Base-by-base conservation (phyloP, 2,888 invertebrate species). In the Athalia circularis region DNA sequence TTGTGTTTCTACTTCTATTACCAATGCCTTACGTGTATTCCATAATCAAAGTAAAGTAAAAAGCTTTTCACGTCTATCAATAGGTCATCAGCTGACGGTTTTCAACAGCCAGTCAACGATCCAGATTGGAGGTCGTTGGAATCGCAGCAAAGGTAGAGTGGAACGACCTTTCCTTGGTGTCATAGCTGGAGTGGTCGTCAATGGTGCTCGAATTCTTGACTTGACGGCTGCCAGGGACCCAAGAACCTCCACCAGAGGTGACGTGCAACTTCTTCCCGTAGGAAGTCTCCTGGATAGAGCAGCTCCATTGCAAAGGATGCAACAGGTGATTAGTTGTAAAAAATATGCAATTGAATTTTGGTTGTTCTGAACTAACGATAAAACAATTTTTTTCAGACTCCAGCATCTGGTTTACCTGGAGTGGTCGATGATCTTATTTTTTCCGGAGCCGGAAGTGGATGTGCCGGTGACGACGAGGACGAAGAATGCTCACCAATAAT, bases 31-130 rank as follows among this genome's bases (percentile, higher is more conserved):
- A 29, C 29, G 29, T 29, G 29, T 0, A 29, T 29, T 29, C 29
- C 29, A 29, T 29, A 29, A 2, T 54, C n/a, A n/a, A n/a, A 54
- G 8, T 54, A 54, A 11, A 54, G 4, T 54, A 54, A 8, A 11
- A 54, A 54, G 3, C 9, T 11, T 11, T 54, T 54, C 8, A 11
- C n/a, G 9, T 54, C 8, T 54, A 4, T 64, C 65, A 45, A 61
- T 85, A 90, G 90, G 89, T 70, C 85, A 81, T 80, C 96, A 97
- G 83, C 94, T 96, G 68, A 94, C 94, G 77, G 96, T 97, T 52
- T 98, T 98, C 92, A 98, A 98, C 91, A 95, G 96, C 86, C 97
- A 98, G 93, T 95, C 97, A 1, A 95, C 94, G 65, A 94, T 98
- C 62, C 96, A 96, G 84, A 94, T 98, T 48, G 98, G 98, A 5